Evolutionary conservation across 23 tunicate species (phyloP), one percentile per base, ranked within the genome.

Genomic region (Pegea sp.): DNA sequence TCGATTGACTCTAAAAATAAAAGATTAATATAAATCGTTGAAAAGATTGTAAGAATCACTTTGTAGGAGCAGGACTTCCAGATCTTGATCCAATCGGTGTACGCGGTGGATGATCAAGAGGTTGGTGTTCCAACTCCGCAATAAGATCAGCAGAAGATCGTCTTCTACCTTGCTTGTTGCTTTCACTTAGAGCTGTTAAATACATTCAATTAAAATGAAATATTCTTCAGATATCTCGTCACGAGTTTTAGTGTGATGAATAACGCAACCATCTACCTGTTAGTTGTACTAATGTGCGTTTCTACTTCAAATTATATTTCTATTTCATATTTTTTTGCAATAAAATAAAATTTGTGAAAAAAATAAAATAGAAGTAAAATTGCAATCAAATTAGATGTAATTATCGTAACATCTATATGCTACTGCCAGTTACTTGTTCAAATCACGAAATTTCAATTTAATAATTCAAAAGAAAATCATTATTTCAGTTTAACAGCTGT

Each of bases 111-210:
- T 64, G 49, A 26, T 65, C 80, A n/a, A 84, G 58, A 11, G 95
- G 74, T n/a, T 51, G 53, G 29, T 84, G 44, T 30, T 74, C 95
- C 13, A 84, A 26, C 42, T 84, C 95, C 11, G 95, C 84, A 30
- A 84, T 84, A 19, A 84, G 65, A 33, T 73, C 84, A 20, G 66
- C 50, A 5, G 84, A 68, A 29, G 84, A 73, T 11, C 68, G 42
- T 18, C 95, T 68, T 24, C 59, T 69, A 11, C 56, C 18, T 0
- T 7, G 3, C 58, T 84, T 84, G 4, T 51, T 32, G 2, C 24
- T 70, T 11, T 64, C 61, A 26, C 58, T 42, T 21, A 81, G 43
- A 48, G 74, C 93, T 73, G 60, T 16, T 8, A 38, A 38, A 8
- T 38, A 8, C 16, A 38, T 8, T 38, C 11, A 38, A n/a, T n/a